Conservation (phyloP, 2,888 invertebrate species). For the Emesis russula region DNA sequence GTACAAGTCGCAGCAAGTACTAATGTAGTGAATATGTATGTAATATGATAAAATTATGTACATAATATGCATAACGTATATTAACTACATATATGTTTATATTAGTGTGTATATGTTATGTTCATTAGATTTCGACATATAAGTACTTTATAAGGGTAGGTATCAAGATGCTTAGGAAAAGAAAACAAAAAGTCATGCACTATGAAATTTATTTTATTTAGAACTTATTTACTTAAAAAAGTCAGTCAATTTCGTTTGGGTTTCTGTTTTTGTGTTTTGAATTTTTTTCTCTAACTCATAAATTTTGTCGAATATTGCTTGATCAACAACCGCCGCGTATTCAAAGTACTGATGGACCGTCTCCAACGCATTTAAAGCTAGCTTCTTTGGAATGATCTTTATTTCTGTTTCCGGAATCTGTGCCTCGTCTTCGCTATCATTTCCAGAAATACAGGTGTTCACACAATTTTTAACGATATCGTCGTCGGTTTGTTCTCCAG, state of each 20-base stretch:
- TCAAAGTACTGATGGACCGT: constrained; percentile 12
- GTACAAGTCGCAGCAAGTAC: too few species aligned
- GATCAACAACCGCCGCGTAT: constrained; percentile 68
- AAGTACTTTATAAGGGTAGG: neutral
- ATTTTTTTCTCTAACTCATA: constrained; percentile 65
- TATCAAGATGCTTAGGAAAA: constrained; percentile 38
- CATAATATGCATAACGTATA: too few species aligned
- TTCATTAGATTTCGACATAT: too few species aligned
- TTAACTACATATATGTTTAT: too few species aligned
- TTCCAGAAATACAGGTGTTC: constrained; percentile 63
- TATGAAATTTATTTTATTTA: constrained; percentile 65
- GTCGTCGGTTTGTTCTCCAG: constrained; percentile 75
- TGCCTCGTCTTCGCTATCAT: constrained; percentile 85
- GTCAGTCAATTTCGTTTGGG: constrained; percentile 81
- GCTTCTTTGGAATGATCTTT: constrained; percentile 74
- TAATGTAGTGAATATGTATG: too few species aligned
- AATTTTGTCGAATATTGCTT: constrained; percentile 68
- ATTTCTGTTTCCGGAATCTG: constrained; percentile 81
- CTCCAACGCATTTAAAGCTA: constrained; percentile 78
- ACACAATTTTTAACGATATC: constrained; percentile 80
- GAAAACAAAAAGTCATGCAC: constrained; percentile 65
- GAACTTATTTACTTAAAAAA: constrained; percentile 51
- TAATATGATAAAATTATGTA: too few species aligned
- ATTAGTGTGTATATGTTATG: too few species aligned
- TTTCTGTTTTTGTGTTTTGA: constrained; percentile 80